Base-by-base conservation (phyloP, 2,888 invertebrate genomes). In the Chalcosyrphus nemorum region DNA sequence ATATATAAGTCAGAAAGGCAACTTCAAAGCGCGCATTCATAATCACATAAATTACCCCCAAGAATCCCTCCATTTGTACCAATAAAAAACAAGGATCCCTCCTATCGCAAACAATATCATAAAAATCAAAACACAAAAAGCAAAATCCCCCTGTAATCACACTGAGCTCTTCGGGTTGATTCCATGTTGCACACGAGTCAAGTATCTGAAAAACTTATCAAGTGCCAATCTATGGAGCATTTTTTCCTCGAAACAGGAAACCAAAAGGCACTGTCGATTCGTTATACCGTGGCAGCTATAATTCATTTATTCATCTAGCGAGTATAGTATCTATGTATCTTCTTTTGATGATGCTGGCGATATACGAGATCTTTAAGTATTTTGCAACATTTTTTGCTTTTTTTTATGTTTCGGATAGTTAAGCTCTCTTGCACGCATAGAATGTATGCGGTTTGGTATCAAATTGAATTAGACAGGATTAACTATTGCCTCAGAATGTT, bases 211-310 rank as follows among this genome's bases (percentile, higher is more conserved):
- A 38, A 74, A 56, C 63, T 63, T 74, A 74, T 54, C 74, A 45
- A 35, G 38, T 21, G 43, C 54, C 43, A 54, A 63, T 54, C 43
- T n/a, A n/a, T n/a, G n/a, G n/a, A 35, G 15, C 45, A 27, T 3
- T 50, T 32, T 24, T 54, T 17, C 54, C 41, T 11, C 1, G 50
- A 9, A 24, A n/a, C 61, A 78, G 72, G 72, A 80, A 80, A 80
- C 57, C 54, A 43, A 52, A 66, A n/a, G 66, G 66, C 80, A 50
- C 65, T 15, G 41, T 50, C 68, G 56, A 75, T 74, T 81, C 56
- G 41, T 29, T 41, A 19, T 19, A 47, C 41, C 50, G 9, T 19
- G 56, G 63, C 75, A 21, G 63, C 54, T 24, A 47, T 74, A 38
- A 74, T 38, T 65, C 56, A 74, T 74, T 24, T 29, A 15, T 32